Conservation (phyloP, 2,888 invertebrate species). For the Epirrhoe tristata region DNA sequence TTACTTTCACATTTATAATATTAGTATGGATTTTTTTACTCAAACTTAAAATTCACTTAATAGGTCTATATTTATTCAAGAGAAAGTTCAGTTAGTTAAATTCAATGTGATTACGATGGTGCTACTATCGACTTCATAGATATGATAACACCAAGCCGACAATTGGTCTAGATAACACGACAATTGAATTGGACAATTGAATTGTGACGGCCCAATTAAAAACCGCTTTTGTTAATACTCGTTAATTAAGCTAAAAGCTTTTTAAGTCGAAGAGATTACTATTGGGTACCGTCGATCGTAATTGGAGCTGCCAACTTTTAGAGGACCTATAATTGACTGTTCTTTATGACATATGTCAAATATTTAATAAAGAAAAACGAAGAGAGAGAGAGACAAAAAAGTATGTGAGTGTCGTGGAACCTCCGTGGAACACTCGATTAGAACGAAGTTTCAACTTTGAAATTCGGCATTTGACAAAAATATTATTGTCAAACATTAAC, state of each 20-base stretch:
- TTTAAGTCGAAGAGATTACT: conserved; percentile 52
- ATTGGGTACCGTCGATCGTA: conserved; percentile 23
- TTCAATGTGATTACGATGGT: conserved; percentile 2
- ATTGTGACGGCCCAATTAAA: conserved; percentile 75
- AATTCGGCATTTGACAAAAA: too few relatives aligned
- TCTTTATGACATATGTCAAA: not conserved
- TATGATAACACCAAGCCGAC: conserved; percentile 52
- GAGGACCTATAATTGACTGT: not conserved
- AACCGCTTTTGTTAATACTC: conserved; percentile 71
- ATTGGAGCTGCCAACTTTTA: conserved; percentile 6
- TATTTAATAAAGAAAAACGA: too few relatives aligned
- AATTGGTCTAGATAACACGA: conserved; percentile 63
- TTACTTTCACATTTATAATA: too few relatives aligned
- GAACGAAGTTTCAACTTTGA: too few relatives aligned
- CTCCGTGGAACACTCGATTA: too few relatives aligned
- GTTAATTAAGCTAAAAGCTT: conserved; percentile 77
- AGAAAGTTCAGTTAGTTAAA: conserved; percentile 19
- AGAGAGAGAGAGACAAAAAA: too few relatives aligned
- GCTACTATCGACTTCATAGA: conserved; percentile 29
- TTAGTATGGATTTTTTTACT: too few relatives aligned
- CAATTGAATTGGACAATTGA: conserved; percentile 78
- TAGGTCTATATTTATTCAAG: too few relatives aligned
- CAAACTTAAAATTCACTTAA: too few relatives aligned
- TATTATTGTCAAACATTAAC: too few relatives aligned
- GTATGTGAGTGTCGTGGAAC: too few relatives aligned